A percentile compares a stretch with the other conserved stretches of the same genome.
These are phyloP conservation scores for Ceratina australensis DNA, from an alignment of 1,140 invertebrate species.

Conservation along the genomic window DNA sequence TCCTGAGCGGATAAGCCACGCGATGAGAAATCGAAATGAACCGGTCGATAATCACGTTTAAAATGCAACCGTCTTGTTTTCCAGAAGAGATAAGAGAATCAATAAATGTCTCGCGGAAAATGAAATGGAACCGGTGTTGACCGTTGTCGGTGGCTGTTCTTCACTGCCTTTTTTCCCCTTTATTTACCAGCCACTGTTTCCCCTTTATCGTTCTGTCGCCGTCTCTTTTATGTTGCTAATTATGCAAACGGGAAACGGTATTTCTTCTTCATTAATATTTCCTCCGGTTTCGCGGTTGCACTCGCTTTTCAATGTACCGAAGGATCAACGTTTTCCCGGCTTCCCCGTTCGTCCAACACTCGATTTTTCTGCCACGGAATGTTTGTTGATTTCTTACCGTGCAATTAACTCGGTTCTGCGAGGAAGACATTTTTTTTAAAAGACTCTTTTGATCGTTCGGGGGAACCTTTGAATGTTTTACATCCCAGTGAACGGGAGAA, in stretches of 20 bases:
- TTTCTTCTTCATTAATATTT: slow-evolving; percentile 42
- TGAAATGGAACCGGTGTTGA: not conserved
- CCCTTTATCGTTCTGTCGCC: not conserved
- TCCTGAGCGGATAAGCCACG: not conserved
- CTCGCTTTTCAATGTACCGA: not conserved
- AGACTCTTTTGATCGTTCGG: too few species aligned
- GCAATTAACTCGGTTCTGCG: not conserved
- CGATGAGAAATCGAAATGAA: not conserved
- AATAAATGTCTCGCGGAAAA: not conserved
- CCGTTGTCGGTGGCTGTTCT: too few species aligned
- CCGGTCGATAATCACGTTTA: not conserved
- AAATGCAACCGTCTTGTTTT: too few species aligned
- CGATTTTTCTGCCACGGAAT: not conserved
- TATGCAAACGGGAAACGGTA: slow-evolving; percentile 14
- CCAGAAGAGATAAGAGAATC: slow-evolving; percentile 18
- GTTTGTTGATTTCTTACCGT: not conserved
- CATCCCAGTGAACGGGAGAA: too few species aligned
- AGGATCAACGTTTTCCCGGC: slow-evolving; percentile 3
- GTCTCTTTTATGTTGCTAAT: slow-evolving; percentile 32
- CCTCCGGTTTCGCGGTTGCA: slow-evolving; percentile 3
- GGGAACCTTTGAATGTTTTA: too few species aligned
- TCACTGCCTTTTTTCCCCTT: not conserved
- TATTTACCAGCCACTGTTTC: not conserved
- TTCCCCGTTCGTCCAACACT: slow-evolving; percentile 1
- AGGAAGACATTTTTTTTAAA: not conserved